A percentile compares a stretch with the other conserved stretches of the same genome.
These are phyloP conservation scores for Callyntrura sp. DNA, from an alignment of 2,888 invertebrate genomes.

Conservation along the genomic window DNA sequence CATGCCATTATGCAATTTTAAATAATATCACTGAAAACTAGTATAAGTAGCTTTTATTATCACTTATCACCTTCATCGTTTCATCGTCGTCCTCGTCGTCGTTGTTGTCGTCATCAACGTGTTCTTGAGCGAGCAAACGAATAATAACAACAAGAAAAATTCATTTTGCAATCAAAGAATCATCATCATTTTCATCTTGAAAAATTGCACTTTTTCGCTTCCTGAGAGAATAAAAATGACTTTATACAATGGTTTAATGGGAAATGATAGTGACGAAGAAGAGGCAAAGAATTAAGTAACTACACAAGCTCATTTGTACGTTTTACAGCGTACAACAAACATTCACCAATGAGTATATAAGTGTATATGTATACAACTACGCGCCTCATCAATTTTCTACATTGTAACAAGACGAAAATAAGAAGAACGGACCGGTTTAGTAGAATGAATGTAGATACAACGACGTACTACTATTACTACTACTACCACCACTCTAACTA, in stretches of 20 bases:
- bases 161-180: constrained; percentile 64
- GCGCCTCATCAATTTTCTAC: constrained; percentile 29
- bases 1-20: constrained; percentile 24
- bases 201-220: constrained; percentile 61
- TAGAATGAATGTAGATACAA: not conserved
- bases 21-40: constrained; percentile 11
- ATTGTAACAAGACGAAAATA: not conserved
- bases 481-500: not conserved
- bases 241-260: constrained; percentile 55
- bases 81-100: not conserved
- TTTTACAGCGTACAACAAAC: not conserved
- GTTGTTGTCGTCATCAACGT: not conserved
- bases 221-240: constrained; percentile 52
- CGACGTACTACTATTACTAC: not conserved
- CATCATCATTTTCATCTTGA: constrained; percentile 55
- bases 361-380: not conserved
- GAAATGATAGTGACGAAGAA: constrained; percentile 45
- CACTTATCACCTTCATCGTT: constrained; percentile 24
- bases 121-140: constrained; percentile 22
- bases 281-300: constrained; percentile 40
- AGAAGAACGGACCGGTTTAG: constrained; percentile 47
- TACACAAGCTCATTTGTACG: constrained; percentile 46
- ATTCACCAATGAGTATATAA: not conserved
- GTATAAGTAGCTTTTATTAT: constrained; percentile 21
- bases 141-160: constrained; percentile 66